These are phyloP conservation scores for Phlogophora meticulosa DNA, from an alignment of 2,888 invertebrate species.

Conservation along the genomic window DNA sequence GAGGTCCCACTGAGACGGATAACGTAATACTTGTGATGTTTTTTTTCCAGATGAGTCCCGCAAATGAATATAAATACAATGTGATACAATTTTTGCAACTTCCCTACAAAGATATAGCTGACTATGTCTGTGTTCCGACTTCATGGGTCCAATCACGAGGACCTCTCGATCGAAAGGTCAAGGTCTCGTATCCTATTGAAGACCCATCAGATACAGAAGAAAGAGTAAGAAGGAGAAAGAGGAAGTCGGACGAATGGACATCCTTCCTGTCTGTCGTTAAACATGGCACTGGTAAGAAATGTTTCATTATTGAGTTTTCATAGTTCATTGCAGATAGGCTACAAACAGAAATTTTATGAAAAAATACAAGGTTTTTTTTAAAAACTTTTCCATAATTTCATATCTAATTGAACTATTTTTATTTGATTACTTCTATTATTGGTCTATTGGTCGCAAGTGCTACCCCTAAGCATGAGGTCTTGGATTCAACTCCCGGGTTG, in stretches of 20 bases:
- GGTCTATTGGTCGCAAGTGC: no score
- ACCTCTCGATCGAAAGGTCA: background rate
- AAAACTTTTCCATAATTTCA: no score
- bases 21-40: constrained; percentile 3
- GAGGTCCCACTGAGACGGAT: no score
- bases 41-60: constrained; percentile 16
- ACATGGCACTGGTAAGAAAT: constrained; percentile 9
- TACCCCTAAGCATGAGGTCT: no score
- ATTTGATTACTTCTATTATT: no score
- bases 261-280: constrained; percentile 2
- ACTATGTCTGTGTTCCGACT: constrained; percentile 16
- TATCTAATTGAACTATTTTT: no score
- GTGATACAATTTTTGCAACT: constrained; percentile 16
- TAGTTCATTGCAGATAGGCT: background rate
- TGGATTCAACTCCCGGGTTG: no score
- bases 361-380: no score
- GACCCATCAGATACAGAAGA: background rate
- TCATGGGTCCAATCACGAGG: constrained; percentile 12
- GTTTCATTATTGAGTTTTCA: no score
- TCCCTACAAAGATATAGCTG: constrained; percentile 3
- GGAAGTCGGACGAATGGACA: background rate
- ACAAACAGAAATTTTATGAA: no score
- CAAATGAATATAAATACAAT: background rate
- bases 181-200: background rate
- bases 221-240: background rate